These are phyloP conservation scores for Enteromius paludinosus DNA, from an alignment of 2,797 vertebrate genomes.

Conservation along the genomic window DNA sequence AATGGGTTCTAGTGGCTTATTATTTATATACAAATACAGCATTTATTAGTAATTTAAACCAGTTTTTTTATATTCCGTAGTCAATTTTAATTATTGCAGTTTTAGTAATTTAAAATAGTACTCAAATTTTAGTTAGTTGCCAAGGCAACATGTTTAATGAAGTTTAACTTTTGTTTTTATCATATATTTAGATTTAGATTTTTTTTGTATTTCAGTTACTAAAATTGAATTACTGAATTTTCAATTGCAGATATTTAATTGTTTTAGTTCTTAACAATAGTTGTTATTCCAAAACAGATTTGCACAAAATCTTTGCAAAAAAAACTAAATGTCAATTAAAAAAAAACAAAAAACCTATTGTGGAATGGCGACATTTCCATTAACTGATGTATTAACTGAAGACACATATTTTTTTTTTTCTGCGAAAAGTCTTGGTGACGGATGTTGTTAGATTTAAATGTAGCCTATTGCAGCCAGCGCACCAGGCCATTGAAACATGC, in stretches of 20 bases:
- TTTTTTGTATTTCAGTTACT: not conserved
- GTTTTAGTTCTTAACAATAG: not conserved
- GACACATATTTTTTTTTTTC: too few relatives aligned
- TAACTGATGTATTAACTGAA: not conserved
- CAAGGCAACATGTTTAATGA: not conserved
- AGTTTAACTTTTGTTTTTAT: not conserved
- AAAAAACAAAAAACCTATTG: not conserved
- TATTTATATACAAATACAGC: not conserved
- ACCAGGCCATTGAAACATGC: not conserved
- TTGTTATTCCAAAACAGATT: not conserved
- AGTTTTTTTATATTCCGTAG: not conserved
- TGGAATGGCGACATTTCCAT: not conserved
- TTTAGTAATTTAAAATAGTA: not conserved
- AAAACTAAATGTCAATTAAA: not conserved
- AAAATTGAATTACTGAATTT: not conserved
- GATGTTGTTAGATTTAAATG: not conserved
- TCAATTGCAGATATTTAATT: not conserved
- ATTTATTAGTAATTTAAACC: not conserved
- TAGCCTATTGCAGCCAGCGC: too few relatives aligned
- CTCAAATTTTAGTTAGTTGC: not conserved
- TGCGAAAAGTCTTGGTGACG: not conserved
- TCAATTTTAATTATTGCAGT: not conserved
- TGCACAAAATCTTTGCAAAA: not conserved
- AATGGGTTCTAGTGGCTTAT: not conserved
- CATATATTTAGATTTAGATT: not conserved